phyloP scores from a whole-genome alignment of 2,113 vertebrate genomes.

The Sclerurus mexicanus region DNA sequence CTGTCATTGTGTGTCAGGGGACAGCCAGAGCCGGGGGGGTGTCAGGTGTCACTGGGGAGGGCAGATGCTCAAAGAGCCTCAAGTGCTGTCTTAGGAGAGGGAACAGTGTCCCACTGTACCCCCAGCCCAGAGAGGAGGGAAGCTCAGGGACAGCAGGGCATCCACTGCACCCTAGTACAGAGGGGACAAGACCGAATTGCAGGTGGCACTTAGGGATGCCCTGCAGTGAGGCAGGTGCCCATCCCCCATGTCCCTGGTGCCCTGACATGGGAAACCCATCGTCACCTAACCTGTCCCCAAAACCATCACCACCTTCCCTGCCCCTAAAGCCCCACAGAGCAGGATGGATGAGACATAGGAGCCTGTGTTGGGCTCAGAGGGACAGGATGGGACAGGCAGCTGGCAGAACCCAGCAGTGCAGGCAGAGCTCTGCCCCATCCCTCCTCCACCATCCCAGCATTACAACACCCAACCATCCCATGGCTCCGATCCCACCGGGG shows the following conservation, averaged over 20 bases:
- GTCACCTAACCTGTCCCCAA: not conserved
- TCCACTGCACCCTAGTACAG: rapidly evolving
- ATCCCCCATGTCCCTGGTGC: not conserved
- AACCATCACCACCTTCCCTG: not conserved
- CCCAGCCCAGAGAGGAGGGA: not conserved
- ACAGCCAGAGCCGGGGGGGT: not conserved
- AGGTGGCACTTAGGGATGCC: not conserved
- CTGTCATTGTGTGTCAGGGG: not conserved
- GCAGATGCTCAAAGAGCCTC: not conserved
- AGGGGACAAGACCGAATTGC: not conserved
- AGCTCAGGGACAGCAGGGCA: not conserved
- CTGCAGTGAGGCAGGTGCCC: not conserved
- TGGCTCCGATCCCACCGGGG: rapidly evolving
- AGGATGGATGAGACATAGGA: not conserved
- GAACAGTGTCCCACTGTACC: not conserved
- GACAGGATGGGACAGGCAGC: not conserved
- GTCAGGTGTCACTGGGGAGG: not conserved
- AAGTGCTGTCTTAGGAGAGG: not conserved
- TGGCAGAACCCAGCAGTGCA: not conserved
- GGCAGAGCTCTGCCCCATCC: not conserved
- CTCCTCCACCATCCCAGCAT: not conserved
- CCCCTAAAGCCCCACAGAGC: not conserved
- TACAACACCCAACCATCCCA: not conserved
- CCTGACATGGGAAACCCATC: not conserved
- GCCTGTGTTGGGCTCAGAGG: rapidly evolving